These are phyloP conservation scores for Zygogramma bicolorata DNA, from an alignment of 2,888 invertebrate genomes.

Conservation along the genomic window DNA sequence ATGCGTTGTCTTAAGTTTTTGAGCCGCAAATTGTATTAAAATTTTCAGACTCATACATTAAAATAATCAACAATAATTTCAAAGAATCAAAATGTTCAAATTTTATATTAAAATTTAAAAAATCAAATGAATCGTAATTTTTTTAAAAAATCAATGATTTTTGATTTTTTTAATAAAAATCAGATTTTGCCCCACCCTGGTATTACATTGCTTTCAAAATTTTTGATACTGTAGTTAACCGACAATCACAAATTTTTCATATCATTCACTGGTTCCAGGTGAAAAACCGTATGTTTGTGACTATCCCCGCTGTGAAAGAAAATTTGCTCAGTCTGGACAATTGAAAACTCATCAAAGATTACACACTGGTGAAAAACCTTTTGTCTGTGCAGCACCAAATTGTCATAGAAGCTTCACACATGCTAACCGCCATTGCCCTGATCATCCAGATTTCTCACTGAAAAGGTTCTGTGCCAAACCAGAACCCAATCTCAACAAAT, in stretches of 20 bases:
- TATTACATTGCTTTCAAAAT: too few relatives aligned
- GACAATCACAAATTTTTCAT: neutral
- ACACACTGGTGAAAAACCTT: constrained; percentile 83
- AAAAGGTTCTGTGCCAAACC: constrained; percentile 57
- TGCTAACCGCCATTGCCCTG: constrained; percentile 80
- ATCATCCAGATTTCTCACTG: constrained; percentile 75
- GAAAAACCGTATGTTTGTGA: constrained; percentile 82
- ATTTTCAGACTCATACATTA: too few relatives aligned
- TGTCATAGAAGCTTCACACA: constrained; percentile 80
- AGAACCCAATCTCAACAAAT: constrained; percentile 64
- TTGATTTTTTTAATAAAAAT: too few relatives aligned
- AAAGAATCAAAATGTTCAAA: too few relatives aligned
- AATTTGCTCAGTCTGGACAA: constrained; percentile 83
- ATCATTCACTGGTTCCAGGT: constrained; percentile 66
- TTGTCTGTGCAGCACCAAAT: constrained; percentile 74
- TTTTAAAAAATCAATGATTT: too few relatives aligned
- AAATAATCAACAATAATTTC: too few relatives aligned
- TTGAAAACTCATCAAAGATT: constrained; percentile 82
- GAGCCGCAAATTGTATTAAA: too few relatives aligned
- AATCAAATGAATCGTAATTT: too few relatives aligned
- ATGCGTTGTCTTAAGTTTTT: too few relatives aligned
- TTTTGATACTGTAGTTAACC: neutral
- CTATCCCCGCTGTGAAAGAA: constrained; percentile 77
- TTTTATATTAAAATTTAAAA: too few relatives aligned
- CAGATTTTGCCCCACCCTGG: too few relatives aligned